phyloP scores from a whole-genome alignment of 2,888 invertebrate genomes.

The Maniola hyperantus region DNA sequence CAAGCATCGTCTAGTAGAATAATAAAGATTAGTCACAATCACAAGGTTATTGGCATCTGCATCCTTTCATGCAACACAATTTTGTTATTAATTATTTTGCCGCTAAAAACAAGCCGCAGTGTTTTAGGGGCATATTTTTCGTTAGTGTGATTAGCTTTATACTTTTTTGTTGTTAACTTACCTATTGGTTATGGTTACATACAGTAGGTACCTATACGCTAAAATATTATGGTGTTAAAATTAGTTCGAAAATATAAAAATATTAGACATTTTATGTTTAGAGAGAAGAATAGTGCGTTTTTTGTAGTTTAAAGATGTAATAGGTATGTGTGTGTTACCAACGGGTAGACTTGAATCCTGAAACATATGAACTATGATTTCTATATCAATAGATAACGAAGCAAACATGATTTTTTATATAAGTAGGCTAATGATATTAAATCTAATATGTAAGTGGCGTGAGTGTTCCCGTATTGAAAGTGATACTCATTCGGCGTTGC shows the following conservation, averaged over 20 bases:
- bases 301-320: not conserved
- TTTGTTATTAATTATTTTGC: slow-evolving; percentile 11
- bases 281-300: not conserved
- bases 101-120: not conserved
- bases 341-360: slow-evolving; percentile 45
- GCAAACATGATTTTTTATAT: slow-evolving; percentile 47
- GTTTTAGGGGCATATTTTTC: slow-evolving; percentile 1
- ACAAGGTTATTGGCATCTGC: slow-evolving; percentile 30
- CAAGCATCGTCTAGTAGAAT: not conserved
- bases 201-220: no score
- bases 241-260: not conserved
- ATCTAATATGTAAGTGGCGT: slow-evolving; percentile 32
- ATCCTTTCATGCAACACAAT: slow-evolving; percentile 25
- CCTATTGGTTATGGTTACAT: not conserved
- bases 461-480: slow-evolving; percentile 44
- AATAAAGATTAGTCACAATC: not conserved
- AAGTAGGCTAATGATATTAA: slow-evolving; percentile 29
- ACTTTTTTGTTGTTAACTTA: not conserved
- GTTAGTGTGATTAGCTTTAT: slow-evolving; percentile 14
- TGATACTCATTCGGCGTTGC: slow-evolving; percentile 58
- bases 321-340: slow-evolving; percentile 47
- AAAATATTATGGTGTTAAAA: slow-evolving; percentile 9
- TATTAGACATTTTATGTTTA: not conserved
- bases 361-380: slow-evolving; percentile 54
- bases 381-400: slow-evolving; percentile 56